Conservation (phyloP, 2,797 vertebrate genomes). For the Phataginus tricuspis region DNA sequence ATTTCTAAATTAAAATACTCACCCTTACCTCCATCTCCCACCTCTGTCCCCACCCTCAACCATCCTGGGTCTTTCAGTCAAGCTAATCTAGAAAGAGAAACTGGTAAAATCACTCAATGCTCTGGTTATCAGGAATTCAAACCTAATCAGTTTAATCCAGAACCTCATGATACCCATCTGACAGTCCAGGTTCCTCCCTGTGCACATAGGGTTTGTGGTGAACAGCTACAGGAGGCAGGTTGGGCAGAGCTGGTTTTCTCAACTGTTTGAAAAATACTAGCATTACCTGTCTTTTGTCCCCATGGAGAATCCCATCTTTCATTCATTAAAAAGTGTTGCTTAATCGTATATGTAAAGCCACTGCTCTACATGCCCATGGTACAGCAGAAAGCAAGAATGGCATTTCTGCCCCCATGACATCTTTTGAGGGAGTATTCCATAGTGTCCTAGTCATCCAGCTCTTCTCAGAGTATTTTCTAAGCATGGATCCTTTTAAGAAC, state of each 20-base stretch:
- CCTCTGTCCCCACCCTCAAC: too few relatives aligned
- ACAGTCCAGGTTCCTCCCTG: background rate
- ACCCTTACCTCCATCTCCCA: too few relatives aligned
- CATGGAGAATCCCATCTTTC: background rate
- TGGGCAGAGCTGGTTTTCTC: background rate
- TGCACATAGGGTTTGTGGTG: fast-evolving
- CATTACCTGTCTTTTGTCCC: background rate
- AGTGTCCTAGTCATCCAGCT: fast-evolving
- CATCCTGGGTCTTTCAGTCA: background rate
- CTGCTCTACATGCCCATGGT: background rate
- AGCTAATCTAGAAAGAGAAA: background rate
- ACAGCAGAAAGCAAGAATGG: background rate
- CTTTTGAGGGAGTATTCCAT: background rate
- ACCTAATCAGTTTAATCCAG: fast-evolving
- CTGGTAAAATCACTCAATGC: too few relatives aligned
- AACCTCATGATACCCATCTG: fast-evolving
- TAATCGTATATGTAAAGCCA: too few relatives aligned
- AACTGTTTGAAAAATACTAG: background rate
- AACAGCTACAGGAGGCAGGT: background rate
- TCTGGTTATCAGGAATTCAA: background rate
- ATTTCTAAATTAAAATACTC: background rate
- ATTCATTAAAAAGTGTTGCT: background rate
- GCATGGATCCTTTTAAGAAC: background rate
- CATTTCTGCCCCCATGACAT: fast-evolving
- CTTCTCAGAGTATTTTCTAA: background rate